phyloP scores from a whole-genome alignment of 2,113 vertebrate genomes.

The Rhizomys pruinosus region DNA sequence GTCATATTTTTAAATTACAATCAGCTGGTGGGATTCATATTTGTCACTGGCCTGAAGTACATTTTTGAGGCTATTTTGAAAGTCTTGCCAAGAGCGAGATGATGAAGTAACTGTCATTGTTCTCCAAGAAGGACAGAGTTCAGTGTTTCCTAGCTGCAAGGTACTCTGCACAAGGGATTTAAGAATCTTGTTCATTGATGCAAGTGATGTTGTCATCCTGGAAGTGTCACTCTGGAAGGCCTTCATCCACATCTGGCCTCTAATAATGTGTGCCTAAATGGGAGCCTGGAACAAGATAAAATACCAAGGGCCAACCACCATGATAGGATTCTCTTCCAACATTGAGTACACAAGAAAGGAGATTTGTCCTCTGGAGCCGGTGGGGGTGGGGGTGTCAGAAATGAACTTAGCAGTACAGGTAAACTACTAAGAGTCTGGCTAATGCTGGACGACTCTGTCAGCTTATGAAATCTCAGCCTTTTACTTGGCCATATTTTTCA shows the following conservation, averaged over 20 bases:
- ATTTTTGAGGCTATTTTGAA: conserved; percentile 71
- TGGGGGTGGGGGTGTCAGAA: background rate
- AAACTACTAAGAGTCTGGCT: conserved; percentile 30
- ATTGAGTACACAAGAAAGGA: background rate
- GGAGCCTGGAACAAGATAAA: background rate
- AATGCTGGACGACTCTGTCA: conserved; percentile 52
- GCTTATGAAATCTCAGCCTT: conserved; percentile 72
- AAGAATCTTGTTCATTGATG: background rate
- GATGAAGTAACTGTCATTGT: conserved; percentile 36
- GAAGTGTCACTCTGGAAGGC: background rate
- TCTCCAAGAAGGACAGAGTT: conserved; percentile 14
- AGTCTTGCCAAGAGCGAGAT: conserved; percentile 30
- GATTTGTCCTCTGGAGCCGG: background rate
- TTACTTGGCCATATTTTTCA: conserved; percentile 84
- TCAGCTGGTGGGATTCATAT: conserved; percentile 41
- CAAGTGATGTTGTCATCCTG: background rate
- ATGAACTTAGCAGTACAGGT: conserved; percentile 46
- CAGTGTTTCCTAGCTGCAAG: background rate
- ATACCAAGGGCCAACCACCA: background rate
- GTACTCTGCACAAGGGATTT: background rate
- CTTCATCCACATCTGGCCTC: background rate
- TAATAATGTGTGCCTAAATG: accelerated
- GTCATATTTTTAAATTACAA: conserved; percentile 76
- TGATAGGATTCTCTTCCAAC: background rate
- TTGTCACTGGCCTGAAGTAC: conserved; percentile 59